Base-by-base conservation (phyloP, 2,113 vertebrate species). In the Coptodon rendalli region DNA sequence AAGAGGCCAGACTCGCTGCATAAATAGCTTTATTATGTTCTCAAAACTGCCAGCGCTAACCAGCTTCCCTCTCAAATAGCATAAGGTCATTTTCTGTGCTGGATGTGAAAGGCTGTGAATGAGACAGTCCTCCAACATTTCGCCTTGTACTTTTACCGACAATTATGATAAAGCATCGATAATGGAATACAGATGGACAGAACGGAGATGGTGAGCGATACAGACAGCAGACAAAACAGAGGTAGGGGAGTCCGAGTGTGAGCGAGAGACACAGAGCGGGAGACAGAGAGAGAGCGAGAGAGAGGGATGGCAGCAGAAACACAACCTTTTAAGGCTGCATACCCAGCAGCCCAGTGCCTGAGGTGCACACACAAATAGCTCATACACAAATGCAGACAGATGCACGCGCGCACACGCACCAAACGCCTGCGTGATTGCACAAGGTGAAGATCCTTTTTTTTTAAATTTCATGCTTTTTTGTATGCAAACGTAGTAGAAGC, bases 241-340 rank as follows among this genome's bases (percentile, higher is more conserved):
- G 76, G 81, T 68, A 45, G 89, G 85, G 83, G 29, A 81, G 83
- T 86, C 68, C 22, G 85, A 61, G 78, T 80, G 76, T 66, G n/a
- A 83, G 87, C 11, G 87, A 88, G 80, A 86, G 43, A 57, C 8
- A 63, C 29, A 53, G 82, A 86, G 85, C 45, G 66, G 84, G 91
- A 85, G 63, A 56, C 24, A 57, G 48, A 24, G 82, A 81, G 88
- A 34, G 84, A 53, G 45, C 40, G 59, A 8, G 83, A 80, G 88
- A 45, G 84, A 61, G 91, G 48, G 86, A 93, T 94, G 93, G 91
- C 91, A 93, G 89, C 84, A 91, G 92, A 95, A 95, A 94, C 93
- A 93, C 92, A 95, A 93, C 96, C 96, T 96, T 97, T 97, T 96
- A 97, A 96, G 96, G 97, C 89, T 92, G 94, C 95, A 95, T 95